A percentile compares a stretch with the other conserved stretches of the same genome.
phyloP scores from a whole-genome alignment of 2,888 invertebrate species.

The Agrotis puta region DNA sequence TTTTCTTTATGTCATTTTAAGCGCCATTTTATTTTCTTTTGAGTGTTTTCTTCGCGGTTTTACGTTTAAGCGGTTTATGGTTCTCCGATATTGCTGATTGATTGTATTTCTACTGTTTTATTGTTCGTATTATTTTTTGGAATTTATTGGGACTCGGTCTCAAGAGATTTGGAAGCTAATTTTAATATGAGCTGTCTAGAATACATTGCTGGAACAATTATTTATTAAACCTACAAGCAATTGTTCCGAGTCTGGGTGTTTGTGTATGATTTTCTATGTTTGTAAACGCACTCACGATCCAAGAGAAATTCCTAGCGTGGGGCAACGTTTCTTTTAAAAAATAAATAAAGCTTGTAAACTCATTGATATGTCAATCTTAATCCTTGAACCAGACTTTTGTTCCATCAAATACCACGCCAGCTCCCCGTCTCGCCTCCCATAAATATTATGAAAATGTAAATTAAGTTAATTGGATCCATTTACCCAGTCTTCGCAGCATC shows the following conservation, averaged over 20 bases:
- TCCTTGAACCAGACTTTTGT: constrained; percentile 2
- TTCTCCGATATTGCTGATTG: constrained; percentile 18
- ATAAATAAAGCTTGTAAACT: neutral
- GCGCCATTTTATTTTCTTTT: constrained; percentile 31
- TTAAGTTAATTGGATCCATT: constrained; percentile 49
- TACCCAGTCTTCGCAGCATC: constrained; percentile 8
- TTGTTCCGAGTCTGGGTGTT: too few relatives aligned
- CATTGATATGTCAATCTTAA: neutral
- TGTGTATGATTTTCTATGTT: too few relatives aligned
- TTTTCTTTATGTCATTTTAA: constrained; percentile 30
- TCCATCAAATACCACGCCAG: constrained; percentile 16
- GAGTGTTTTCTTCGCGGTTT: constrained; percentile 29
- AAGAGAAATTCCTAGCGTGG: too few relatives aligned
- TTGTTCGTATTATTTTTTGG: constrained; percentile 10
- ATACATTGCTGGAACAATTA: too few relatives aligned
- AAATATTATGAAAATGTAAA: constrained; percentile 46
- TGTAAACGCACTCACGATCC: too few relatives aligned
- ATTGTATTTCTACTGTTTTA: constrained; percentile 20
- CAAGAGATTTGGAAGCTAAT: neutral
- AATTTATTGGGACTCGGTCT: neutral
- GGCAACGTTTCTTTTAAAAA: too few relatives aligned
- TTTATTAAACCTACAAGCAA: too few relatives aligned
- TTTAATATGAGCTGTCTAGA: constrained; percentile 7
- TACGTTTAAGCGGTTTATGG: constrained; percentile 17
- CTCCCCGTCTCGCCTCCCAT: constrained; percentile 8